These are phyloP conservation scores for Petrosia ficiformis DNA, from an alignment of 37 sponge, comb jelly and placozoan species.

Conservation along the genomic window DNA sequence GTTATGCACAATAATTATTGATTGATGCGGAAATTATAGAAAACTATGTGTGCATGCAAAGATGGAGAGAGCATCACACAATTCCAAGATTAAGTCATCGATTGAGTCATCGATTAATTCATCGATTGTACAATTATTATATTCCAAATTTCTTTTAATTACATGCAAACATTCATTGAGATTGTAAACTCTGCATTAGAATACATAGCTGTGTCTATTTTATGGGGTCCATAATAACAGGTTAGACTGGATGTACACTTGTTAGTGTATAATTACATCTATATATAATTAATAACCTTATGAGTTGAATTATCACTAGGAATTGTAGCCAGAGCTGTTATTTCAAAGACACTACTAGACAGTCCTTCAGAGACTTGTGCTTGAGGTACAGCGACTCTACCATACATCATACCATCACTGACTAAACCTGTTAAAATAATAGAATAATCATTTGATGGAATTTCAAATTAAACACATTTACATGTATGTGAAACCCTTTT, in stretches of 20 bases:
- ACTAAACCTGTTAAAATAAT: background rate
- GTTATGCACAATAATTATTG: background rate
- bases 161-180: no score
- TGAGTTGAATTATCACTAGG: conserved; percentile 69
- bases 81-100: no score
- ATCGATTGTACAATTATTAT: no score
- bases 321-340: conserved; percentile 41
- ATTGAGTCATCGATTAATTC: no score
- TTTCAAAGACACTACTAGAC: conserved; percentile 59
- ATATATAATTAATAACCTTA: conserved; percentile 26
- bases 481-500: background rate
- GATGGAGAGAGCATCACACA: no score
- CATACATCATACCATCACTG: background rate
- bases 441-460: background rate
- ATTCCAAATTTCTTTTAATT: no score
- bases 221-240: no score
- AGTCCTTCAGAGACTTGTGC: conserved; percentile 54
- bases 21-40: no score
- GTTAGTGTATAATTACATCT: background rate
- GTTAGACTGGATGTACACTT: background rate
- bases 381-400: conserved; percentile 7
- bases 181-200: no score
- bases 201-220: no score
- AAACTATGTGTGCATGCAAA: no score
- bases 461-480: no score